phyloP scores from a whole-genome alignment of 2,888 invertebrate genomes.

The Erpobdella octoculata region DNA sequence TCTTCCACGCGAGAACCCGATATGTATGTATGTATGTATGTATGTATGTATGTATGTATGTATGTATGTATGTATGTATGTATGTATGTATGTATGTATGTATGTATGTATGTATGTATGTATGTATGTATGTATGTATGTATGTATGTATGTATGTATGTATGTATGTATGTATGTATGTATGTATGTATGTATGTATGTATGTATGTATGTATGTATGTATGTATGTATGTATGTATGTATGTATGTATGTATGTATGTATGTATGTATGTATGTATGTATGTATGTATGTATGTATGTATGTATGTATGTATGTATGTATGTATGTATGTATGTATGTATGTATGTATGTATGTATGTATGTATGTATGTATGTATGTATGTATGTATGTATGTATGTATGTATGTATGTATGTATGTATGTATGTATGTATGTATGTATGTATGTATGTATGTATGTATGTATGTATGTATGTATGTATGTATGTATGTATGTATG shows the following conservation, averaged over 20 bases:
- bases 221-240: background rate
- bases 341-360: slow-evolving; percentile 14
- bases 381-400: slow-evolving; percentile 25
- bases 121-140: background rate
- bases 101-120: background rate
- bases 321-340: background rate
- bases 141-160: background rate
- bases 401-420: slow-evolving; percentile 25
- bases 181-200: background rate
- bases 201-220: background rate
- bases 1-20: no score
- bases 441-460: slow-evolving; percentile 25
- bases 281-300: background rate
- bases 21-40: background rate
- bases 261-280: no score
- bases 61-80: background rate
- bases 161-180: background rate
- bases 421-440: slow-evolving; percentile 25
- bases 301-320: background rate
- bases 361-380: slow-evolving; percentile 24
- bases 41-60: background rate
- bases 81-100: background rate
- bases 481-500: no score
- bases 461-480: no score
- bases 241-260: background rate